A percentile compares a stretch with the other conserved stretches of the same genome.
phyloP scores from a whole-genome alignment of 2,888 invertebrate species.

The Theretra japonica region DNA sequence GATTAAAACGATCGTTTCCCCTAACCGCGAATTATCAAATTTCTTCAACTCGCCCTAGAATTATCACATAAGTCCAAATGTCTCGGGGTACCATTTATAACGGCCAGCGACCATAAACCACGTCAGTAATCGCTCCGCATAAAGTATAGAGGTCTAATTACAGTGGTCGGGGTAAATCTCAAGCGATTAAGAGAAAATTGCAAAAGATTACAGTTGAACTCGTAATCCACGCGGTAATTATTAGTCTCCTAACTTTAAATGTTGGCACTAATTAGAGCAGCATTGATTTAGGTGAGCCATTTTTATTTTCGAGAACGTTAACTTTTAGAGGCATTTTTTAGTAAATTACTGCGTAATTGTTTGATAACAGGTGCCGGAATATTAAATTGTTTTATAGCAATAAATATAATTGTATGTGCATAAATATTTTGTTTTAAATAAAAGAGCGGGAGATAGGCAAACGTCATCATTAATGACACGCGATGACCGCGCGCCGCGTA shows the following conservation, averaged over 20 bases:
- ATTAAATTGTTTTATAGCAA: no score
- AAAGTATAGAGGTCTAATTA: conserved; percentile 47
- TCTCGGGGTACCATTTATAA: conserved; percentile 69
- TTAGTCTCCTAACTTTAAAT: conserved; percentile 73
- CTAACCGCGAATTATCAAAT: conserved; percentile 84
- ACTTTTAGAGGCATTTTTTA: conserved; percentile 28
- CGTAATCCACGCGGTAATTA: conserved; percentile 77
- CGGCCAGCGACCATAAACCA: conserved; percentile 53
- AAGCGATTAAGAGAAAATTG: conserved; percentile 81
- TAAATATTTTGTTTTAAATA: no score
- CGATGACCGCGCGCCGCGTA: no score
- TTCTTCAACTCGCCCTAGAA: conserved; percentile 79
- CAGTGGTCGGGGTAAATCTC: conserved; percentile 61
- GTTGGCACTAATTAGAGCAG: conserved; percentile 69
- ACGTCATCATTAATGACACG: no score
- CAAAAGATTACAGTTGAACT: conserved; percentile 76
- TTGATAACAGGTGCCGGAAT: neutral
- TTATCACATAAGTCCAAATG: conserved; percentile 84
- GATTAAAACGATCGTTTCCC: conserved; percentile 81
- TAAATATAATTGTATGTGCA: no score
- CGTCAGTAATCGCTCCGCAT: conserved; percentile 31
- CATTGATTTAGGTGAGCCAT: conserved; percentile 62
- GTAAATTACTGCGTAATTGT: conserved; percentile 1
- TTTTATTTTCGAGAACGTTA: conserved; percentile 41
- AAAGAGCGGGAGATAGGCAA: no score